Conservation (phyloP, 2,888 invertebrate species). For the Gibbula magus region DNA sequence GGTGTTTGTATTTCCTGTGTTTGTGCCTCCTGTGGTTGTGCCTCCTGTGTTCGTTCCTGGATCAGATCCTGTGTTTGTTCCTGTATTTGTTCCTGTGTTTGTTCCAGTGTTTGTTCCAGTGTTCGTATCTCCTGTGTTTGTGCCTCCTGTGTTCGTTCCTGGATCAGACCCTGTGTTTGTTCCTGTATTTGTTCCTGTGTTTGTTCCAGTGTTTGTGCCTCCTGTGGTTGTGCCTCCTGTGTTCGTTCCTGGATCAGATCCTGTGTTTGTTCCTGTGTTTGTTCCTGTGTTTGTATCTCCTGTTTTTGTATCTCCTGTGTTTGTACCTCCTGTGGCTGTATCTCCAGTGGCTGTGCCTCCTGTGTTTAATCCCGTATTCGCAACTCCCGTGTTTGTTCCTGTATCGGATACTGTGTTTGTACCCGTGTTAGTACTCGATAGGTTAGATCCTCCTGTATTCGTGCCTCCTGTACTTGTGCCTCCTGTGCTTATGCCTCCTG, state of each 20-base stretch:
- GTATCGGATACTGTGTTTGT: neutral
- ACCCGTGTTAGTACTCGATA: neutral
- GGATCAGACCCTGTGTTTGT: neutral
- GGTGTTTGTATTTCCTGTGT: neutral
- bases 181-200: neutral
- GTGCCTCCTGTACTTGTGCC: neutral
- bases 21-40: neutral
- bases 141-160: neutral
- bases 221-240: neutral
- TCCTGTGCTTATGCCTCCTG: neutral
- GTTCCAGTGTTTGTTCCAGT: neutral
- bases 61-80: neutral
- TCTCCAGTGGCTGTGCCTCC: neutral
- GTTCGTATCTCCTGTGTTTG: neutral
- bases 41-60: constrained; percentile 11
- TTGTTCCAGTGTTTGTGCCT: neutral
- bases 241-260: neutral
- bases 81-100: neutral
- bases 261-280: neutral
- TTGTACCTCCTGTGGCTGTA: neutral
- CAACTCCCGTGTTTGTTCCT: neutral
- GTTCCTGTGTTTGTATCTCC: neutral
- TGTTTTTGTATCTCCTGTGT: neutral
- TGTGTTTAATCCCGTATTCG: neutral
- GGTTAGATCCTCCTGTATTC: neutral